Base-by-base conservation (phyloP, 2,888 invertebrate species). In the Leucophenga montana region DNA sequence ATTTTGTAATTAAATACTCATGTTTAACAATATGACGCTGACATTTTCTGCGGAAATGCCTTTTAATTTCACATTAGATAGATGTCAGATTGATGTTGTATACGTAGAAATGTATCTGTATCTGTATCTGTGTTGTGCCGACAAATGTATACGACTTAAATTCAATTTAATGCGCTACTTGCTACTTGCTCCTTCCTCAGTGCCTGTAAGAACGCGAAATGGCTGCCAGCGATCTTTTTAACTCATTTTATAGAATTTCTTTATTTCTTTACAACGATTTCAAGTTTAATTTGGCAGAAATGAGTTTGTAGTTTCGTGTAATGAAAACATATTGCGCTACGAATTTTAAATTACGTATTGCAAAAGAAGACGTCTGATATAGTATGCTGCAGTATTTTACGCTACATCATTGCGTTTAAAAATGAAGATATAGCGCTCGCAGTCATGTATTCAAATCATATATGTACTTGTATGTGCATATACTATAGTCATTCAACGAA, bases 1-100 rank as follows among this genome's bases (percentile, higher is more conserved):
- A 82, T 84, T 82, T 84, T 85, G 85, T 85, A 85, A 85, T 85
- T 85, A 85, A 85, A 85, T 83, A 78, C 79, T 82, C 85, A 78
- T 85, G 84, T 85, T 85, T 85, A 78, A 83, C 84, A 85, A 85
- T 85, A 85, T 85, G 85, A 80, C 79, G 81, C 85, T 82, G 75
- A 83, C 83, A 83, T 81, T 81, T 78, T 39, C 39, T 79, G 78
- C 80, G 85, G 85, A 85, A 85, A 83, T 83, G 80, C 83, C 81
- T 85, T 83, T 84, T 83, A 82, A 85, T 85, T 85, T 83, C 77
- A 78, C 80, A 78, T 80, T 79, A 77, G 77, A 80, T 79, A 39
- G 11, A 39, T 39, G 39, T 39, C 39, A 39, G 39, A 39, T 3
- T 11, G 11, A 33, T 11, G 39, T 8, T 27, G 1, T 39, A 3